Evolutionary conservation across 2,888 invertebrate genomes (phyloP), one percentile per base, ranked within the genome.

Genomic region (Strigamia crassipes): DNA sequence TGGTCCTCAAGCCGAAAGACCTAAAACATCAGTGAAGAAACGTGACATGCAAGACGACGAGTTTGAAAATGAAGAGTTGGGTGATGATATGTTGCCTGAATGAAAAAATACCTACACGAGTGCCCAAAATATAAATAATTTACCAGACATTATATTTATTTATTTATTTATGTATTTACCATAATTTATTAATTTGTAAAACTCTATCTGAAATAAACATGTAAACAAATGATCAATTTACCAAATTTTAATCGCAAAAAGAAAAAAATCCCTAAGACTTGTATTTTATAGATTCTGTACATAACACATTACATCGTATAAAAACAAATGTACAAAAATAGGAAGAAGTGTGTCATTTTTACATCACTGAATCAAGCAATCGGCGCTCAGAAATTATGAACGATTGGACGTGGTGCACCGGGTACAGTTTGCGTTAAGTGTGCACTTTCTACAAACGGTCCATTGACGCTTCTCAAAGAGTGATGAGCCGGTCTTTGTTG

Each of bases 1-100:
- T 15, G 89, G 89, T 6, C 88, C 88, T 0, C 86, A 87, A 51
- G 86, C 87, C 82, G 87, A 87, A 81, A 86, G 89, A 41, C 89
- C 89, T 8, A 89, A 88, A 84, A 90, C 89, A 6, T 88, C 88
- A 18, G 41, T 15, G 10, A 34, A 27, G 27, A 82, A 81, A 10
- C 84, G 85, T 85, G 88, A 88, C 34, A 87, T 89, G 73, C 91
- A 91, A 84, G 92, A 92, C 80, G 93, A 93, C 86, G 89, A 89
- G 38, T 93, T 93, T 87, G 93, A 90, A 21, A 92, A 93, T 86
- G 93, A 93, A 86, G 92, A 93, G 87, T 89, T 93, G 23, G 93
- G 92, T 21, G 92, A 93, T 85, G 93, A 93, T 87, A 89, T 94
- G 78, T 87, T 94, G 84, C 93, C 93, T 1, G 93, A 93, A 86